Evolutionary conservation across 2,888 invertebrate genomes (phyloP).

Genomic region (Andrena trimmerana): DNA sequence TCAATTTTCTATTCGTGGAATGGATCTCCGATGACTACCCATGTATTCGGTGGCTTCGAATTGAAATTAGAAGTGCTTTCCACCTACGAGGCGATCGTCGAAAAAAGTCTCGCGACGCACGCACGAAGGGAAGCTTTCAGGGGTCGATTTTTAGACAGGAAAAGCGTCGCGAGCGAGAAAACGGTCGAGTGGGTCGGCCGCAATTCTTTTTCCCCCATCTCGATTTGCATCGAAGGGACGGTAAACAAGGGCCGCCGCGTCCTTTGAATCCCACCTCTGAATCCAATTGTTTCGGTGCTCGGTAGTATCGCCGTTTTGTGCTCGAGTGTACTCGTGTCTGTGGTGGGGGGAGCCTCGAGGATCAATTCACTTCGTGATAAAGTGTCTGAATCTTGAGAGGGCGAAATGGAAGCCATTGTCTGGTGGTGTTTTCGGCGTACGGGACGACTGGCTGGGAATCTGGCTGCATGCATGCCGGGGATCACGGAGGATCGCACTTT

Average conservation of each 20-base stretch:
- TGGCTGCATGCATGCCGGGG: slow-evolving; percentile 60
- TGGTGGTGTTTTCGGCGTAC: slow-evolving; percentile 51
- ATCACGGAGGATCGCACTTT: slow-evolving; percentile 50
- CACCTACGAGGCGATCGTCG: too few relatives aligned
- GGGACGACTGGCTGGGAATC: slow-evolving; percentile 21
- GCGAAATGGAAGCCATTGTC: slow-evolving; percentile 61
- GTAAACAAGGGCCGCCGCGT: slow-evolving; percentile 28
- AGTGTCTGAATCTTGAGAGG: slow-evolving; percentile 58
- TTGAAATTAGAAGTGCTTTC: too few relatives aligned
- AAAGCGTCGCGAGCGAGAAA: background rate
- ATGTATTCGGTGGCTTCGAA: too few relatives aligned
- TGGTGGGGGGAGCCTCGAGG: slow-evolving; percentile 33
- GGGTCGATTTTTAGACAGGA: background rate
- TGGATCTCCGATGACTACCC: too few relatives aligned
- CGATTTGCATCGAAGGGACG: slow-evolving; percentile 26
- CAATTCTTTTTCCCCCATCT: background rate
- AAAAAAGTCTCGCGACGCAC: too few relatives aligned
- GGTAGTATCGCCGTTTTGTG: slow-evolving; percentile 49
- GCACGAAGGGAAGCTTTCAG: too few relatives aligned
- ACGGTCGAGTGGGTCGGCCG: background rate
- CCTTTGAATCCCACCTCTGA: slow-evolving; percentile 49
- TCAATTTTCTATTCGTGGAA: too few relatives aligned
- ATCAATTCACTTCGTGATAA: slow-evolving; percentile 62
- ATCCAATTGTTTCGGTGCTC: slow-evolving; percentile 58
- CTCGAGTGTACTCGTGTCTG: slow-evolving; percentile 58